Evolutionary conservation across 2,888 invertebrate genomes (phyloP).

Genomic region (Machimus rusticus): DNA sequence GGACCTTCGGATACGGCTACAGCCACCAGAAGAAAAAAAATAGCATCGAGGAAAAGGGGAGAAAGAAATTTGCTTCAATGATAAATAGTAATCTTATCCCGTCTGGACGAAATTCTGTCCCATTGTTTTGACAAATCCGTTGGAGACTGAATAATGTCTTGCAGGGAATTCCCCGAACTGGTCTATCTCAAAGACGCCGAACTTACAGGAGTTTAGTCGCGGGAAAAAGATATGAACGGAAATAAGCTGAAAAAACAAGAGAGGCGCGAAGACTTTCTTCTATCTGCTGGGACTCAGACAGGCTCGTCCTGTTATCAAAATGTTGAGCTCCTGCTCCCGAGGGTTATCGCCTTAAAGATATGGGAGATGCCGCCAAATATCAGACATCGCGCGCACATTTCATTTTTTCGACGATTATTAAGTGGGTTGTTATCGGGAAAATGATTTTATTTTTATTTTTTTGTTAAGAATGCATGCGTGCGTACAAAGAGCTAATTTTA

Average conservation of each 20-base stretch:
- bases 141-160: neutral
- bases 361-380: neutral
- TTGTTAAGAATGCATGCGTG: neutral
- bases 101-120: neutral
- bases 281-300: neutral
- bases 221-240: neutral
- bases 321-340: neutral
- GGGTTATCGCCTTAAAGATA: neutral
- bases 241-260: neutral
- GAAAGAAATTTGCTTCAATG: neutral
- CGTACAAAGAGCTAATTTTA: neutral
- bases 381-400: neutral
- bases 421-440: neutral
- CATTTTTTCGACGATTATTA: neutral
- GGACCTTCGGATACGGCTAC: neutral
- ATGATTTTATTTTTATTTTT: neutral
- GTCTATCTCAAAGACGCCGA: neutral
- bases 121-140: neutral
- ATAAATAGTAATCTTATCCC: slow-evolving; percentile 7
- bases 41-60: neutral
- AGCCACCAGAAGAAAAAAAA: neutral
- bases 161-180: neutral
- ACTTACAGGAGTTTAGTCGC: neutral
- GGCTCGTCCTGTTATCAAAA: neutral
- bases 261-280: neutral